Evolutionary conservation across 2,888 invertebrate genomes (phyloP).

Genomic region (Ommatoiulus sabulosus): DNA sequence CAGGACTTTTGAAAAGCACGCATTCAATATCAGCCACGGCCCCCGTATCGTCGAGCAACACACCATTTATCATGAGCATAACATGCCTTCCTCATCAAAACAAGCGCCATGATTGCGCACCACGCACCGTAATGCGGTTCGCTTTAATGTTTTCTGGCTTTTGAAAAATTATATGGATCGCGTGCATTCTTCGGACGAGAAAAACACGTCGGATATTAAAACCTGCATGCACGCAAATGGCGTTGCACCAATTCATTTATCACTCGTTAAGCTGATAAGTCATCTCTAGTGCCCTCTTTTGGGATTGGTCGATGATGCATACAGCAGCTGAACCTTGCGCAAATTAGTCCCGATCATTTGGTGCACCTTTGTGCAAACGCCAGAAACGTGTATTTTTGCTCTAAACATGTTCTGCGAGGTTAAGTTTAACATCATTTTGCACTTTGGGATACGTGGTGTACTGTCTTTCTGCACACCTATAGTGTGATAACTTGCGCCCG

Average conservation of each 20-base stretch:
- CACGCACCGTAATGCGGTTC: slow-evolving; percentile 24
- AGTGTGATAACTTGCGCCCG: no score
- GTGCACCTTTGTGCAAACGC: no score
- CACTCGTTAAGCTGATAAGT: slow-evolving; percentile 41
- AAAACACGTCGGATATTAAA: slow-evolving; percentile 6
- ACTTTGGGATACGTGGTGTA: no score
- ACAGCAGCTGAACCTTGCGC: no score
- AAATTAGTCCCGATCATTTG: no score
- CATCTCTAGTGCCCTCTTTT: not conserved
- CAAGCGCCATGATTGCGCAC: slow-evolving; percentile 44
- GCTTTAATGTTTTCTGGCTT: not conserved
- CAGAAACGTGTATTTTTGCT: no score
- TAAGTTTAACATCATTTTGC: no score
- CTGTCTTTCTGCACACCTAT: no score
- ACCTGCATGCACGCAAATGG: slow-evolving; percentile 11
- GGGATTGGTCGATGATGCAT: no score
- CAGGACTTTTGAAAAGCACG: not conserved
- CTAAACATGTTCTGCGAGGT: no score
- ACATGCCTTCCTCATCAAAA: slow-evolving; percentile 32
- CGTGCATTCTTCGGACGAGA: slow-evolving; percentile 17
- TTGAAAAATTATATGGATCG: slow-evolving; percentile 8
- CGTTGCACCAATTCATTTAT: slow-evolving; percentile 10
- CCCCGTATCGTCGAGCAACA: slow-evolving; percentile 24
- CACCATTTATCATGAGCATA: slow-evolving; percentile 42
- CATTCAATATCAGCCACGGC: slow-evolving; percentile 50